phyloP scores from a whole-genome alignment of 2,113 vertebrate species.

The Colistium nudipinnis region DNA sequence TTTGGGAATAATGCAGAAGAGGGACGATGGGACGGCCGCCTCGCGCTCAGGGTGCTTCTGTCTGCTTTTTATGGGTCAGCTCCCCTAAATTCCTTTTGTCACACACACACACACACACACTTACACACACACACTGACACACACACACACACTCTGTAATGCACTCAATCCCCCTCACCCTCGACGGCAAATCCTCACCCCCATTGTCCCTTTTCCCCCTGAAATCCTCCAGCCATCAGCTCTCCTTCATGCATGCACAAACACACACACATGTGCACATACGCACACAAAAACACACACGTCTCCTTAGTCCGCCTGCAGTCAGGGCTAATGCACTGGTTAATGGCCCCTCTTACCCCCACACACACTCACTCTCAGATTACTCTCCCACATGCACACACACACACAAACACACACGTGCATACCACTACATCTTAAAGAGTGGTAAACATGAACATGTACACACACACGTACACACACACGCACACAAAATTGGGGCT shows the following conservation, averaged over 20 bases:
- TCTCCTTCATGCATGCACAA: neutral
- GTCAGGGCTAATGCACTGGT: constrained; percentile 68
- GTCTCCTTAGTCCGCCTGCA: constrained; percentile 37
- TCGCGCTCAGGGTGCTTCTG: constrained; percentile 44
- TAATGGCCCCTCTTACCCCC: constrained; percentile 68
- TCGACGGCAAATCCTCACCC: constrained; percentile 66
- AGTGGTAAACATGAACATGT: constrained; percentile 2
- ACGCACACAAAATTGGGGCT: constrained; percentile 25
- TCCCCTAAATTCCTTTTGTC: constrained; percentile 61
- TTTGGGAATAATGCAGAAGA: neutral
- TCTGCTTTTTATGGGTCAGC: constrained; percentile 72
- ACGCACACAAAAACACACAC: constrained; percentile 1
- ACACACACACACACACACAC: constrained; percentile 54
- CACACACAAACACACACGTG: constrained; percentile 5
- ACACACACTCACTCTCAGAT: constrained; percentile 68
- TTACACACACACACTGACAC: constrained; percentile 52
- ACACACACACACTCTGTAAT: constrained; percentile 63
- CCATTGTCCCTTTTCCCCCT: constrained; percentile 67
- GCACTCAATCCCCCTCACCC: constrained; percentile 67
- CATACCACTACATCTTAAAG: constrained; percentile 20
- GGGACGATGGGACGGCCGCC: constrained; percentile 9
- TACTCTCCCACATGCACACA: constrained; percentile 46
- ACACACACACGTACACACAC: constrained; percentile 2
- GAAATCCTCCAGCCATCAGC: constrained; percentile 59
- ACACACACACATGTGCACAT: constrained; percentile 18